phyloP scores from a whole-genome alignment of 2,113 vertebrate genomes.

The Mormyrus lacerda region DNA sequence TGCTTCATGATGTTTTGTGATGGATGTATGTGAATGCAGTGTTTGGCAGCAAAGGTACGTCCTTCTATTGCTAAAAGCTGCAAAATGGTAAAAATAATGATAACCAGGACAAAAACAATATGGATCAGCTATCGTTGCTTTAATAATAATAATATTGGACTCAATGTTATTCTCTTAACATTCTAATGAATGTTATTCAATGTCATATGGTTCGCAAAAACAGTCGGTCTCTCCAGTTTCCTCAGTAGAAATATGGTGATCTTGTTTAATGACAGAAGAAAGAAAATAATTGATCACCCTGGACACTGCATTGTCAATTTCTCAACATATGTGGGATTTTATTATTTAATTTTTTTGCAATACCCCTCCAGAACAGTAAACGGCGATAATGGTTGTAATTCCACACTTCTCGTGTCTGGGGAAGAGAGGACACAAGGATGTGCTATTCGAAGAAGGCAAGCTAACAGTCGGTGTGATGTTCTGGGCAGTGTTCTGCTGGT shows the following conservation, averaged over 20 bases:
- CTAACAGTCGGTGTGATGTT: background rate
- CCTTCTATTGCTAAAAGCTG: background rate
- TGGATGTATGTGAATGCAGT: background rate
- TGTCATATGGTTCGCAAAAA: background rate
- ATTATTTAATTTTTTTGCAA: background rate
- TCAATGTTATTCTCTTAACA: background rate
- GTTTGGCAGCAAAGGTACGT: background rate
- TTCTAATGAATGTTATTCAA: background rate
- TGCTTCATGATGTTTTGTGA: background rate
- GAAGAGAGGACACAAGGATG: background rate
- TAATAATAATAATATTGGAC: background rate
- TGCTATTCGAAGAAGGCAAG: background rate
- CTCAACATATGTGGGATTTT: background rate
- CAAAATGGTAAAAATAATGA: background rate
- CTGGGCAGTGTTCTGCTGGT: background rate
- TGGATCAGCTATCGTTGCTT: background rate
- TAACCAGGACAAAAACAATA: background rate
- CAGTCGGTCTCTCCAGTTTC: background rate
- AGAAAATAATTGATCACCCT: background rate
- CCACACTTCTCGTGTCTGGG: background rate
- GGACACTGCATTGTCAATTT: background rate
- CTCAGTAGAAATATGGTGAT: background rate
- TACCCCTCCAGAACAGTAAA: background rate
- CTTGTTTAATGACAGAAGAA: background rate
- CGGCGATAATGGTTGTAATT: background rate